phyloP scores from a whole-genome alignment of 2,113 vertebrate genomes.

The Lepus timidus region DNA sequence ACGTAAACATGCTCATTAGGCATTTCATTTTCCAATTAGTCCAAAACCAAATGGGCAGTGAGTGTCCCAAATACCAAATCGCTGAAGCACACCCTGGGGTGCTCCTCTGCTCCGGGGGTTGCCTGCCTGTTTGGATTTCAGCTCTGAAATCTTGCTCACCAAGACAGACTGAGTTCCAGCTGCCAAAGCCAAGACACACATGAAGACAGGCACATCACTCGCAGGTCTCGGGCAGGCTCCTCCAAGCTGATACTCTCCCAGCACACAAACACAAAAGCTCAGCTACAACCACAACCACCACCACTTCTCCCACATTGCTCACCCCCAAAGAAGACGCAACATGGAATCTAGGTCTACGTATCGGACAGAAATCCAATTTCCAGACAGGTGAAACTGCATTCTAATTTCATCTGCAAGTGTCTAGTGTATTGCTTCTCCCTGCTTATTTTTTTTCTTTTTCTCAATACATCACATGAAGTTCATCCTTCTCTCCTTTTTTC shows the following conservation, averaged over 20 bases:
- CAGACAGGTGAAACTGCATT: not conserved
- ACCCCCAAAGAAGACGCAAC: not conserved
- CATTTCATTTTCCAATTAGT: conserved; percentile 69
- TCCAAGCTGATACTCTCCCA: not conserved
- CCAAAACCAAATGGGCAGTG: conserved; percentile 69
- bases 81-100: not conserved
- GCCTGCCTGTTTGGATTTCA: not conserved
- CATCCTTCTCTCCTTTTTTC: not conserved
- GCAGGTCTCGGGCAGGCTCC: not conserved
- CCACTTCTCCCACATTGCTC: not conserved
- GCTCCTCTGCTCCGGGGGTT: not conserved
- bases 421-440: not conserved
- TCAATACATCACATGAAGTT: conserved; percentile 3
- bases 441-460: not conserved
- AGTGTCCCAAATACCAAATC: conserved; percentile 59
- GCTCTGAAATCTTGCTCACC: not conserved
- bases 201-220: not conserved
- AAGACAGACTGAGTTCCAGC: not conserved
- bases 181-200: not conserved
- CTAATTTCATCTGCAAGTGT: conserved; percentile 20
- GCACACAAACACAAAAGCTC: not conserved
- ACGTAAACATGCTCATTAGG: conserved; percentile 71
- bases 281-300: not conserved
- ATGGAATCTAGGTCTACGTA: not conserved
- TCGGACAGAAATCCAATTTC: not conserved